Evolutionary conservation across 2,888 invertebrate species (phyloP).

Genomic region (Dynastes grantii): DNA sequence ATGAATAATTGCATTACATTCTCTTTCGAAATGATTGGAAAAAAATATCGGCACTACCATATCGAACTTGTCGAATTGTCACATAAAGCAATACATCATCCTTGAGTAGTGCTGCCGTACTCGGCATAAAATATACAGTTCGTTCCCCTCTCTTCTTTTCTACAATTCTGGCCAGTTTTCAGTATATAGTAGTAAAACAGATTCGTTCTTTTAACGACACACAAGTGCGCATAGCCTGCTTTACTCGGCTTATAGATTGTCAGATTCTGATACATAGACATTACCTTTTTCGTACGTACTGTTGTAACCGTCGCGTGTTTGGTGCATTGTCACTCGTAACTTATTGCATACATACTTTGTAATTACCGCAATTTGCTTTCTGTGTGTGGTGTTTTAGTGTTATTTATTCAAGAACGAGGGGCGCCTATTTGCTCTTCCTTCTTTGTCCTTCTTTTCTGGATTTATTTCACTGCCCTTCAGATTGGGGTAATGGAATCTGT

Average conservation of each 20-base stretch:
- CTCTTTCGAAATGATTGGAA: background rate
- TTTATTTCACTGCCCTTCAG: background rate
- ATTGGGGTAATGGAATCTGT: conserved; percentile 25
- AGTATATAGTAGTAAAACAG: conserved; percentile 47
- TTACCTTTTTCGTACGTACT: conserved; percentile 7
- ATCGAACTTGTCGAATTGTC: conserved; percentile 27
- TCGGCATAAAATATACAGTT: conserved; percentile 58
- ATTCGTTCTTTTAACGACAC: conserved; percentile 48
- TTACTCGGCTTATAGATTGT: conserved; percentile 23
- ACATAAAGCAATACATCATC: conserved; percentile 41
- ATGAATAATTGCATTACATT: too few relatives aligned
- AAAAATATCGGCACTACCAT: conserved; percentile 1
- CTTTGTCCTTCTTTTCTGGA: conserved; percentile 16
- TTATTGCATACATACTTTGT: conserved; percentile 30
- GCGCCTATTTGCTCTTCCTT: conserved; percentile 22
- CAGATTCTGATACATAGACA: conserved; percentile 17
- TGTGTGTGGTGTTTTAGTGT: conserved; percentile 44
- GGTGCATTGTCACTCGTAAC: conserved; percentile 35
- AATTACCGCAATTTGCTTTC: conserved; percentile 38
- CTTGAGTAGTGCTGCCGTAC: conserved; percentile 58
- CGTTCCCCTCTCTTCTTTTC: conserved; percentile 59
- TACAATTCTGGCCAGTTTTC: conserved; percentile 49
- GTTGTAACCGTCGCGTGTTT: conserved; percentile 26
- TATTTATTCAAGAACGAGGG: conserved; percentile 24
- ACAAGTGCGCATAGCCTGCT: conserved; percentile 39